Base-by-base conservation (phyloP, 2,113 vertebrate genomes). In the Hyaena hyaena region DNA sequence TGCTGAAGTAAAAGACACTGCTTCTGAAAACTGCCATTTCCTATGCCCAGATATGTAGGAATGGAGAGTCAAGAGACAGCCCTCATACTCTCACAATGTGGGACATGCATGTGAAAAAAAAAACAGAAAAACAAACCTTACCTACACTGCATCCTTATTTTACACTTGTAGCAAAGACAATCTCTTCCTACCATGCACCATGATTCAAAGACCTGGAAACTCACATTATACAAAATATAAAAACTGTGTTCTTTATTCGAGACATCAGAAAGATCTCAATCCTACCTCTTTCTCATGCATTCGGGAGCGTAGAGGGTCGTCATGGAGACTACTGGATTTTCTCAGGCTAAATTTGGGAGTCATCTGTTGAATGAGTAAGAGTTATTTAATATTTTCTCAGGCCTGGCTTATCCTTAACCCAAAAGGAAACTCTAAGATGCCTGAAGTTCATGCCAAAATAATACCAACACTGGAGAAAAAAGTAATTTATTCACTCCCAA, bases 221-320 rank as follows among this genome's bases (percentile, higher is more conserved):
- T 61, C 11, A 1, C 12, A 69, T 3, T 35, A 48, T 4, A 48
- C n/a, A 69, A 88, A 91, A 80, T 23, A 35, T 4, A 21, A 43
- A 88, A 94, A 43, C 26, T 23, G 16, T 73, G 8, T 26, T 82
- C 63, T 65, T 35, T 80, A 90, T n/a, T 4, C 10, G 15, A 35
- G 39, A 24, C 10, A 55, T 80, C 23, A 79, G 39, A 63, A 97
- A 65, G 10, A 80, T 2, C 94, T 24, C 33, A n/a, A 8, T 58
- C 98, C 82, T 98, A 99, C 99, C 99, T 99, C 99, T 86, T 99
- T 99, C 96, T 99, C 98, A 15, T 98, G 98, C 31, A 97, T 95
- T 73, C 77, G 98, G 66, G 98, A 96, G 3, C 97, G 69, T 1
- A 86, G 39, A 15, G 96, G 98, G 14, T 99, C 99, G 53, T 99